Evolutionary conservation across 1,140 invertebrate species (phyloP).

Genomic region (Coboldia fuscipes): DNA sequence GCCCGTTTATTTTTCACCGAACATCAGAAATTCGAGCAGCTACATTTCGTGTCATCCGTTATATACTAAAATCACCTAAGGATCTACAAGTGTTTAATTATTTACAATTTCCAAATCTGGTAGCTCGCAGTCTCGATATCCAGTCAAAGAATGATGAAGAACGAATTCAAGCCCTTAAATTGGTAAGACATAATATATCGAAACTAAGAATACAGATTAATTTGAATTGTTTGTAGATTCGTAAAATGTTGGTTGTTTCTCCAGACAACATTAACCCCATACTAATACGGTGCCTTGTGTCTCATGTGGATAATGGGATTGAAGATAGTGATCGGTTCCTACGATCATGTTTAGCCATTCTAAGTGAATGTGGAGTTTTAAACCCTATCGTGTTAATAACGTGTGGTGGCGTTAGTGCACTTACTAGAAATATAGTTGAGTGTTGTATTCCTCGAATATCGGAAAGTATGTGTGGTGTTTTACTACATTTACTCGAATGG

Average conservation of each 20-base stretch:
- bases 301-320: slow-evolving; percentile 59
- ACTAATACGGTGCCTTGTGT: slow-evolving; percentile 48
- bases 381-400: slow-evolving; percentile 61
- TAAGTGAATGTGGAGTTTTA: slow-evolving; percentile 69
- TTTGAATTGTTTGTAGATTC: slow-evolving; percentile 7
- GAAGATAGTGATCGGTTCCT: slow-evolving; percentile 59
- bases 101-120: slow-evolving; percentile 58
- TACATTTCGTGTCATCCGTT: slow-evolving; percentile 61
- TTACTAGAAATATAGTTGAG: slow-evolving; percentile 60
- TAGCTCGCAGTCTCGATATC: slow-evolving; percentile 60
- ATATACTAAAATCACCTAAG: slow-evolving; percentile 53
- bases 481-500: slow-evolving; percentile 72
- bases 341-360: slow-evolving; percentile 57
- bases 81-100: slow-evolving; percentile 57
- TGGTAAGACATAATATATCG: slow-evolving; percentile 29
- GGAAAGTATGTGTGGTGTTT: slow-evolving; percentile 66
- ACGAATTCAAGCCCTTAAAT: slow-evolving; percentile 67
- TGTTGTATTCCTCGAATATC: slow-evolving; percentile 56
- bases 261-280: slow-evolving; percentile 24
- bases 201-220: neutral
- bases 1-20: slow-evolving; percentile 62
- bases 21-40: slow-evolving; percentile 74
- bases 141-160: slow-evolving; percentile 69
- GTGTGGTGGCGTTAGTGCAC: slow-evolving; percentile 61
- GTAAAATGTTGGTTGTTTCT: slow-evolving; percentile 18